A percentile compares a stretch with the other conserved stretches of the same genome.
Conservation (phyloP, 2,797 vertebrate genomes). For the Sebastes iracundus region DNA sequence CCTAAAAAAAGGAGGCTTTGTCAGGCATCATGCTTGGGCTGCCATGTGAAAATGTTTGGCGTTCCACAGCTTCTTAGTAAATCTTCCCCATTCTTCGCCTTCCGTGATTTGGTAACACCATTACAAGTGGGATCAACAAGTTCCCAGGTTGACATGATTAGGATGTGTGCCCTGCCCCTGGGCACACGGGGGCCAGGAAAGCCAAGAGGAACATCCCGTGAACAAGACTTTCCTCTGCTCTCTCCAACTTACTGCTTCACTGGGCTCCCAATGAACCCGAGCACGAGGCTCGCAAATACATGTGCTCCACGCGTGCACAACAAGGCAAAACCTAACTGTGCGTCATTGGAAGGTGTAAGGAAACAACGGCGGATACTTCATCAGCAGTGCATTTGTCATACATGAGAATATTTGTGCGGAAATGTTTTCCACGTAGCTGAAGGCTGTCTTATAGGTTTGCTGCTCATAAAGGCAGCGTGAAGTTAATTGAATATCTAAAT, state of each 20-base stretch:
- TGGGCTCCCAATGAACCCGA: constrained; percentile 26
- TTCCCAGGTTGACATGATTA: constrained; percentile 5
- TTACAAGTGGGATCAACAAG: neutral
- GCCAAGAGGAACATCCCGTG: constrained; percentile 30
- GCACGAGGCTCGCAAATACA: constrained; percentile 18
- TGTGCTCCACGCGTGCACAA: constrained; percentile 17
- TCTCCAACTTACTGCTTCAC: constrained; percentile 43
- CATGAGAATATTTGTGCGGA: neutral
- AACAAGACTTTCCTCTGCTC: constrained; percentile 25
- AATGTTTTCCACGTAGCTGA: neutral
- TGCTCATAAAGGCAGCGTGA: neutral
- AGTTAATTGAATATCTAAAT: neutral
- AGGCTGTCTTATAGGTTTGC: neutral
- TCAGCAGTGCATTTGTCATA: constrained; percentile 6
- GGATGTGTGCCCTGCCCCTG: neutral
- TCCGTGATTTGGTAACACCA: neutral
- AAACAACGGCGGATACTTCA: neutral
- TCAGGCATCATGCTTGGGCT: constrained; percentile 18
- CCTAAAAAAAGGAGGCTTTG: constrained; percentile 2
- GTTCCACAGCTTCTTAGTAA: neutral
- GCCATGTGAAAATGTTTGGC: constrained; percentile 18
- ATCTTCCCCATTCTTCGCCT: neutral
- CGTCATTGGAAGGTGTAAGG: neutral
- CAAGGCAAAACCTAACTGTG: neutral
- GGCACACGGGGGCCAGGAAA: neutral